phyloP scores from a whole-genome alignment of 2,888 invertebrate genomes.

The Pristionchus mayeri region DNA sequence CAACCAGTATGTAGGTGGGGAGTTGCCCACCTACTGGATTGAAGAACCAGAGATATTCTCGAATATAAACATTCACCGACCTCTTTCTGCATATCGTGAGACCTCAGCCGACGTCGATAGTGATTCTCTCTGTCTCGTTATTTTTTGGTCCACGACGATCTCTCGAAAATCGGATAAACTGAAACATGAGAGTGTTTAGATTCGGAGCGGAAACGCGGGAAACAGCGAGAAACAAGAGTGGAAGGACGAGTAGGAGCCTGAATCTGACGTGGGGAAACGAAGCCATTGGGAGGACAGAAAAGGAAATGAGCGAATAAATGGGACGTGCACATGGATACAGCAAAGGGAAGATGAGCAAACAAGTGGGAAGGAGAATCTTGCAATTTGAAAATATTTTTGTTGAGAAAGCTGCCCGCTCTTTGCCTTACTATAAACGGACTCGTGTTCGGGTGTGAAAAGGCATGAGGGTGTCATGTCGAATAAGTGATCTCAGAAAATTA shows the following conservation, averaged over 20 bases:
- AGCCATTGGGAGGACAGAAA: neutral
- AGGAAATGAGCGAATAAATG: constrained; percentile 35
- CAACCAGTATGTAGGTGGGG: too few relatives aligned
- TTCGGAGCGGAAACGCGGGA: neutral
- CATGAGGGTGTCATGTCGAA: too few relatives aligned
- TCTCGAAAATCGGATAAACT: constrained; percentile 31
- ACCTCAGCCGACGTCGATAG: neutral
- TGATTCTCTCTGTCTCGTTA: neutral
- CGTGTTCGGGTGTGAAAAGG: too few relatives aligned
- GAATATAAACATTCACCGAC: neutral
- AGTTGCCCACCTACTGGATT: too few relatives aligned
- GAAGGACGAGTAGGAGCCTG: too few relatives aligned
- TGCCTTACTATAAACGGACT: too few relatives aligned
- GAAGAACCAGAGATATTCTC: too few relatives aligned
- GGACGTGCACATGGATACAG: neutral
- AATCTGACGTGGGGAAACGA: constrained; percentile 13
- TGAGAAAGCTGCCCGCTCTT: too few relatives aligned
- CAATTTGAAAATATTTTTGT: too few relatives aligned
- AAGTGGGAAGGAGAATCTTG: too few relatives aligned
- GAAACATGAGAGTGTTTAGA: constrained; percentile 32
- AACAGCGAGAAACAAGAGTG: neutral
- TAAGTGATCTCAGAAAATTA: too few relatives aligned
- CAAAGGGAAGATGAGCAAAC: neutral
- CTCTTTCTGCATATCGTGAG: constrained; percentile 37
- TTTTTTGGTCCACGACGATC: neutral